Evolutionary conservation across 1,140 invertebrate genomes (phyloP), one percentile per base, ranked within the genome.

Genomic region (Ceratoteleas bidentatus): DNA sequence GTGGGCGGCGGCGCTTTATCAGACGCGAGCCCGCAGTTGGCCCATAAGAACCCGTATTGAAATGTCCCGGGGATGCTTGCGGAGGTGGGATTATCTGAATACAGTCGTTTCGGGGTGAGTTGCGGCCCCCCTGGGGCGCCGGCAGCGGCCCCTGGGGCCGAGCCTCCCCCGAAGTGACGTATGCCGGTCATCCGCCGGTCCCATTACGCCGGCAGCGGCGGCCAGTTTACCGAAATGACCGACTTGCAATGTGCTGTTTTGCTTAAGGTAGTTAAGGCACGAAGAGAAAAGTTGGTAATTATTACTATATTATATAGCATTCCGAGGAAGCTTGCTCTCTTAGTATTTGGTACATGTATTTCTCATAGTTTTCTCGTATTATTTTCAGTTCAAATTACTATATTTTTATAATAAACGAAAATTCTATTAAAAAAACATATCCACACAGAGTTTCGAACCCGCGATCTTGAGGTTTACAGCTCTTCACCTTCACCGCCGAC

Each of bases 21-120:
- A 76, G 62, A 56, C 50, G 60, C 65, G 62, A 50, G 45, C 62
- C 66, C 64, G 47, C 68, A 70, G 72, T 56, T 70, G 50, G 64
- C 72, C 73, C 69, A 80, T 75, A 81, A 81, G 76, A 78, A 79
- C 78, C 81, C 81, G 83, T 88, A 90, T 90, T 90, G 88, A 90
- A 90, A 90, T 88, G 88, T 89, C 84, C 66, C 43, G 24, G 56
- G 60, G 81, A 77, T 81, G 74, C 74, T 66, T 79, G 40, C 50
- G 50, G 66, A 86, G 85, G 86, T 87, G 52, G 88, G 87, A 91
- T 91, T 91, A 91, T 91, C 90, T 88, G 88, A 91, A 90, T 91
- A 89, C 87, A 85, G 85, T 88, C 86, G 85, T 86, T 85, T 75
- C 73, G 76, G 86, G 84, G 84, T 90, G 87, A 91, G 85, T 89